Evolutionary conservation across 1,140 invertebrate species (phyloP), one percentile per base, ranked within the genome.

Genomic region (Heliconius congener): DNA sequence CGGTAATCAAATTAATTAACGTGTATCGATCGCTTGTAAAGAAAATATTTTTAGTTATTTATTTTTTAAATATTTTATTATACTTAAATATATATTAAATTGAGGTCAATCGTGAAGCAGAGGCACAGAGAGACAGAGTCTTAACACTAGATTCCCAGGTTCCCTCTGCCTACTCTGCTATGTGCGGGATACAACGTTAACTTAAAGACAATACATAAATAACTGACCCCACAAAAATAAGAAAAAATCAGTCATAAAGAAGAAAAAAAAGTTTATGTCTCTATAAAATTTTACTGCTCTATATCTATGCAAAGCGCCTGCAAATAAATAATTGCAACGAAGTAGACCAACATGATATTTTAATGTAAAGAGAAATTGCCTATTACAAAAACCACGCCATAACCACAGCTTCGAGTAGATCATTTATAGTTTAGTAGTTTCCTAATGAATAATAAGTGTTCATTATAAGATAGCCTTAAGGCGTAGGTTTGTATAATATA

Each of bases 1-100:
- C 73, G 73, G 73, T 74, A 79, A 79, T 79, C 46, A 79, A 71
- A 71, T 39, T 55, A 79, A 74, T 78, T 27, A 42, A 9, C 19
- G n/a, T 60, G n/a, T 60, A 60, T 60, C n/a, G n/a, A 60, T 60
- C n/a, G 55, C 8, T 60, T n/a, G 8, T 11, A n/a, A 9, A 8
- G 8, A 27, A 60, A 60, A 60, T 13, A 19, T 23, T 3, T 27
- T 23, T 9, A 27, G 23, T 23, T n/a, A 46, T 46, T 46, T 46
- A 16, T 46, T 46, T 37, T 46, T 16, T 4, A 46, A 46, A 46
- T 46, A 46, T 46, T 16, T 46, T 46, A 46, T 46, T 46, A 46
- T 46, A 46, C 16, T 46, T 16, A 46, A 46, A 46, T 46, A 46
- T 13, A 13, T 42, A 42, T 42, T 13, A 46, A 46, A 46, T 13